Percentiles rank a stretch among this genome's conserved stretches.
Conservation (phyloP, 2,797 vertebrate genomes). For the Choloepus didactylus region DNA sequence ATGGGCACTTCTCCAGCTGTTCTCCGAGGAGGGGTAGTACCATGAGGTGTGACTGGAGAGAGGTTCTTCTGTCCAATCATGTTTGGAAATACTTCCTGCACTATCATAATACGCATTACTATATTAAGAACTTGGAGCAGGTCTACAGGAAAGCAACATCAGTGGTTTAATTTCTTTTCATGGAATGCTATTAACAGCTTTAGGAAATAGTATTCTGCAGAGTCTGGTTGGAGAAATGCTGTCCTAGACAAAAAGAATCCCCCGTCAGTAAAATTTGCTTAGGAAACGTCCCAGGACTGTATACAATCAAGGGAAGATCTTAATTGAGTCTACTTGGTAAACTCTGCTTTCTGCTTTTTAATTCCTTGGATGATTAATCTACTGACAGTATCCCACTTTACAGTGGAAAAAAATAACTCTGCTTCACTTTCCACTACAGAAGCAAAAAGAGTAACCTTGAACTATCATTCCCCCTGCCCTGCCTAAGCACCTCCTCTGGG, state of each 20-base stretch:
- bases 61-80: not conserved
- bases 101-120: not conserved
- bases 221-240: not conserved
- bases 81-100: not conserved
- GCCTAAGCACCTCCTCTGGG: not conserved
- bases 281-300: not conserved
- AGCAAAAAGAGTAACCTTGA: slow-evolving; percentile 53
- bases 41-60: not conserved
- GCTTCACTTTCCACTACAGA: slow-evolving; percentile 30
- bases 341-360: slow-evolving; percentile 65
- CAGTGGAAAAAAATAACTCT: not conserved
- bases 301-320: slow-evolving; percentile 54
- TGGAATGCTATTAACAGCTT: not conserved
- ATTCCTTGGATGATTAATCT: slow-evolving; percentile 79
- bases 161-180: slow-evolving; percentile 14
- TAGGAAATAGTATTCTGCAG: not conserved
- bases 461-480: not conserved
- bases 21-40: not conserved
- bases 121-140: not conserved
- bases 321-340: slow-evolving; percentile 46
- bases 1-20: slow-evolving; percentile 16
- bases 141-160: slow-evolving; percentile 41
- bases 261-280: slow-evolving; percentile 21
- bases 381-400: slow-evolving; percentile 60
- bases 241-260: slow-evolving; percentile 43